Percentiles rank a stretch among this genome's conserved stretches.
Conservation (phyloP, 2,888 invertebrate genomes). For the Dendrolimus pini region DNA sequence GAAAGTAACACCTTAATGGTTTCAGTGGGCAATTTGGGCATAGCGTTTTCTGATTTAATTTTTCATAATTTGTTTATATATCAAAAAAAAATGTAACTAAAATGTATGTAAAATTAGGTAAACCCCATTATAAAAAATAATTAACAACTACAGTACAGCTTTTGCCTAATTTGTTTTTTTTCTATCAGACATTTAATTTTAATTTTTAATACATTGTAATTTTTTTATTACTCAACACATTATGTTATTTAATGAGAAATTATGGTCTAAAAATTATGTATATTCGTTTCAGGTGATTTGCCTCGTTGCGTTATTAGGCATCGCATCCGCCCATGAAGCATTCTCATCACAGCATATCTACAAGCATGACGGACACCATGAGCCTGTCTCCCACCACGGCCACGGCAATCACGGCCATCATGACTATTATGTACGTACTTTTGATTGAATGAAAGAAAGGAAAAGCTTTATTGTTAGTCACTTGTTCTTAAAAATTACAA, state of each 20-base stretch:
- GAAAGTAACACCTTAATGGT: too few relatives aligned
- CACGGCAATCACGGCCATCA: slow-evolving; percentile 33
- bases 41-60: too few relatives aligned
- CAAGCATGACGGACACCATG: slow-evolving; percentile 26
- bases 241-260: neutral
- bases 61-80: too few relatives aligned
- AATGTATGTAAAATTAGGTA: too few relatives aligned
- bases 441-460: neutral
- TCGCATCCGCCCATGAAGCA: slow-evolving; percentile 14
- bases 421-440: slow-evolving; percentile 21
- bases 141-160: neutral
- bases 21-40: too few relatives aligned
- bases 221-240: neutral
- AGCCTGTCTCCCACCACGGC: slow-evolving; percentile 26
- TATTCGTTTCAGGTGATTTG: slow-evolving; percentile 1
- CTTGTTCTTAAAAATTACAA: neutral
- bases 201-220: neutral
- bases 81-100: too few relatives aligned
- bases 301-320: slow-evolving; percentile 2
- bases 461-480: neutral
- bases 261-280: neutral
- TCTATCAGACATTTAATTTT: neutral
- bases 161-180: neutral
- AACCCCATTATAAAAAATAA: neutral
- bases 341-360: slow-evolving; percentile 31